Evolutionary conservation across 2,888 invertebrate species (phyloP), one percentile per base, ranked within the genome.

Genomic region (Agrotis puta): DNA sequence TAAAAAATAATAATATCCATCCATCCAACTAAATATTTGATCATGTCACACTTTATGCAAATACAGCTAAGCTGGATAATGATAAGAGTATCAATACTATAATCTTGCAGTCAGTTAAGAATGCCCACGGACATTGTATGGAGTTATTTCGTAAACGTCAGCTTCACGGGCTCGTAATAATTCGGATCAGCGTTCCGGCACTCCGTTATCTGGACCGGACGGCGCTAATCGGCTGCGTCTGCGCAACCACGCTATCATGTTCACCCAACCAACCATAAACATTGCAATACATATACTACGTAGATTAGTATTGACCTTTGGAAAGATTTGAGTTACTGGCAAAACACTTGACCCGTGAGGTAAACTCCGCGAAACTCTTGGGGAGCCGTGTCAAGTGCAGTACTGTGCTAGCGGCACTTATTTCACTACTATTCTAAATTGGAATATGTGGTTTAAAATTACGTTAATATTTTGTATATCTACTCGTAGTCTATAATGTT

Each of bases 181-280:
- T 92, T 92, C 86, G 89, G 93, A 94, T 95, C 95, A 95, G 95
- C 95, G 90, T 94, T 95, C 94, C 89, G 85, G 89, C 88, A 91
- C 89, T 88, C 85, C 88, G 90, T 92, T 95, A 95, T 95, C 95
- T 92, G 88, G 85, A 94, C 94, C 95, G 95, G 95, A 95, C 91
- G 94, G 79, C 76, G 89, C 90, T 93, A 94, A 94, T 93, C 94
- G 92, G 83, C 90, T 89, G 89, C 91, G 93, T 92, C 88, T 90
- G 92, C 91, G 91, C 92, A 90, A 90, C 90, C 86, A 86, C 86
- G 90, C 91, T 94, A 94, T 94, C 94, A 90, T 85, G 85, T 88
- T 89, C 89, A 87, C 86, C 85, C 86, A 85, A 87, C 89, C 83
- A 84, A 80, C 85, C 82, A 87, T 90, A 90, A 90, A 89, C 88